phyloP scores from a whole-genome alignment of 1,140 invertebrate genomes.

The Neotoxoptera formosana region DNA sequence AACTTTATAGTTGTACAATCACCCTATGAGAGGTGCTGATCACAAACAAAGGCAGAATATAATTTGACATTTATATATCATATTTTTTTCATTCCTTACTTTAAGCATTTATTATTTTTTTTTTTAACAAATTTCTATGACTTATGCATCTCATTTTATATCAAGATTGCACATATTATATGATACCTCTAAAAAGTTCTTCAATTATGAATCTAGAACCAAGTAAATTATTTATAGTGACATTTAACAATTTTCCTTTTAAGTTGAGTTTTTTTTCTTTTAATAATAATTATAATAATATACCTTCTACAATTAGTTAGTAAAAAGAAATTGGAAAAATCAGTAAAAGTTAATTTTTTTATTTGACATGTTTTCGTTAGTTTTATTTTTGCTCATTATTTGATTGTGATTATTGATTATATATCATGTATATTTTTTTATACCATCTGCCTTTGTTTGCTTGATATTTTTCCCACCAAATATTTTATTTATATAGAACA shows the following conservation, averaged over 20 bases:
- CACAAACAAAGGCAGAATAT: slow-evolving; percentile 43
- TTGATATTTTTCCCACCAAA: slow-evolving; percentile 27
- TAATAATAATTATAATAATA: not conserved
- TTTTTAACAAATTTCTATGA: not conserved
- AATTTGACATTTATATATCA: slow-evolving; percentile 24
- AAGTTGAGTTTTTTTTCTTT: not conserved
- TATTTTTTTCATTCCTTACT: slow-evolving; percentile 25
- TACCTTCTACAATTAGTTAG: not conserved
- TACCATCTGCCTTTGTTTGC: slow-evolving; percentile 49
- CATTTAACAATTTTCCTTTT: not conserved
- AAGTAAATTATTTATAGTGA: slow-evolving; percentile 3
- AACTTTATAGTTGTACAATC: slow-evolving; percentile 46
- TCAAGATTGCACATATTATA: slow-evolving; percentile 4
- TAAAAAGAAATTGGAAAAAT: not conserved
- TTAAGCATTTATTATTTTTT: not conserved
- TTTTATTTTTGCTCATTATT: slow-evolving; percentile 23
- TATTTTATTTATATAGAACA: slow-evolving; percentile 51
- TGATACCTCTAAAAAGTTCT: slow-evolving; percentile 20
- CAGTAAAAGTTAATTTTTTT: not conserved
- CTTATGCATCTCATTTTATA: not conserved
- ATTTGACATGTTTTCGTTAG: not conserved
- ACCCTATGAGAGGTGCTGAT: slow-evolving; percentile 45
- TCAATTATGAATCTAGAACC: slow-evolving; percentile 19
- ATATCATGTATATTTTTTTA: slow-evolving; percentile 31
- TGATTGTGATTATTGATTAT: not conserved